Base-by-base conservation (phyloP, 2,113 vertebrate genomes). In the Rallus limicola region DNA sequence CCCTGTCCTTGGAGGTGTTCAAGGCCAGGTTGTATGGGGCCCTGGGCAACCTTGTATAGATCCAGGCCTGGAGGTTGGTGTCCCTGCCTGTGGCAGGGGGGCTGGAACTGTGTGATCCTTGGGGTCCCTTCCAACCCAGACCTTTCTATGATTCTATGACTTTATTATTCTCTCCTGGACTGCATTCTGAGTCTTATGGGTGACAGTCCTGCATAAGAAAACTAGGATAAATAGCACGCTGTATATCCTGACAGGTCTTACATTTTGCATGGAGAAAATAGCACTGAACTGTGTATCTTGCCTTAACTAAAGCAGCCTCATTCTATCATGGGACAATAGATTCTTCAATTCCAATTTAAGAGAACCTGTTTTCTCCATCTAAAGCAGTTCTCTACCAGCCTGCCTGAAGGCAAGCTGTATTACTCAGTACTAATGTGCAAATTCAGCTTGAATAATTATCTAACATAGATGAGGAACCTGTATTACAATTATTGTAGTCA, bases 391-490 rank as follows among this genome's bases (percentile, higher is more conserved):
- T 52, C 53, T 23, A 28, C 36, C n/a, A 69, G 13, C 20, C 55
- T 80, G 50, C 77, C 71, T 74, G 80, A 62, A 92, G 50, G 36
- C 56, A 86, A 86, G 18, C 59, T 40, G 6, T 12, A 13, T 26
- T 88, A 91, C 33, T 16, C 52, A 11, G 38, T 62, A 34, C 2
- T 4, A 55, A 85, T 44, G 44, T 88, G 76, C 55, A 83, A 74
- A 95, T 80, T 80, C 46, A 28, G 40, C 72, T 33, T 88, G 59
- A 72, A 94, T 80, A 93, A 90, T 94, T 94, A 96, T 82, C 71
- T 74, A 75, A n/a, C 62, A 58, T 67, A 76, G 53, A 53, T 42
- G 50, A 92, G 20, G 55, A 7, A 64, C 63, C 46, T 40, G 40
- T 64, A 38, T 34, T 76, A 28, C 50, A 81, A 19, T 6, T n/a